Conservation (phyloP, 2,888 invertebrate species). For the Trachelus iudaicus region DNA sequence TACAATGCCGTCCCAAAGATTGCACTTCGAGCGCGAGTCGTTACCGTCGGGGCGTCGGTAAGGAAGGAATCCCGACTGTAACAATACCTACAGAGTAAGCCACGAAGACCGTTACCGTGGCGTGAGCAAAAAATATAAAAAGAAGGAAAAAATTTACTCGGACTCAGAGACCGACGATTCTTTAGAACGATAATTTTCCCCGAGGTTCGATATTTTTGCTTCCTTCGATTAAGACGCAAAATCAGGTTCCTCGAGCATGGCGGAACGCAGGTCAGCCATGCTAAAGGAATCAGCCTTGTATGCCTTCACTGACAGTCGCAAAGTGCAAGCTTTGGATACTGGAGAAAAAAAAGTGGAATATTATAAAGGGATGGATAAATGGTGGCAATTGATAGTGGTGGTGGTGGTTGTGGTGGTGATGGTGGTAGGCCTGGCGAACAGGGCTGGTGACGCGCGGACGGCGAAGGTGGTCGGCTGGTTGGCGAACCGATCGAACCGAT, state of each 20-base stretch:
- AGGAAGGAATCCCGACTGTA: neutral
- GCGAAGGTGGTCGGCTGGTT: slow-evolving; percentile 59
- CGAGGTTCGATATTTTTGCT: neutral
- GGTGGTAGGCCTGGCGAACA: slow-evolving; percentile 50
- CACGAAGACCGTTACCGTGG: slow-evolving; percentile 4
- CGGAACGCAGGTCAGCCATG: neutral
- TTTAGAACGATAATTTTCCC: neutral
- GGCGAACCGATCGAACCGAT: slow-evolving; percentile 61
- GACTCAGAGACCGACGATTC: neutral
- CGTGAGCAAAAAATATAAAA: neutral
- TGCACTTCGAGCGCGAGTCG: neutral
- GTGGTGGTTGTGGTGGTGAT: neutral
- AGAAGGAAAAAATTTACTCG: neutral
- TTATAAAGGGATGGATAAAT: slow-evolving; percentile 47
- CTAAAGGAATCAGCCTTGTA: neutral
- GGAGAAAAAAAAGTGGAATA: neutral
- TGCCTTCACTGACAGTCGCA: neutral
- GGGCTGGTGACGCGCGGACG: slow-evolving; percentile 64
- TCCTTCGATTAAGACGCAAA: neutral
- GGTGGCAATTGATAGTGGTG: neutral
- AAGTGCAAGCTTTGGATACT: neutral
- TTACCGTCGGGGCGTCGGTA: neutral
- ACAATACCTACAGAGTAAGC: neutral
- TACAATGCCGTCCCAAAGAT: neutral
- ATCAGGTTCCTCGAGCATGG: neutral